Evolutionary conservation across 2,113 vertebrate species (phyloP).

Genomic region (Lethenteron camtschaticum): DNA sequence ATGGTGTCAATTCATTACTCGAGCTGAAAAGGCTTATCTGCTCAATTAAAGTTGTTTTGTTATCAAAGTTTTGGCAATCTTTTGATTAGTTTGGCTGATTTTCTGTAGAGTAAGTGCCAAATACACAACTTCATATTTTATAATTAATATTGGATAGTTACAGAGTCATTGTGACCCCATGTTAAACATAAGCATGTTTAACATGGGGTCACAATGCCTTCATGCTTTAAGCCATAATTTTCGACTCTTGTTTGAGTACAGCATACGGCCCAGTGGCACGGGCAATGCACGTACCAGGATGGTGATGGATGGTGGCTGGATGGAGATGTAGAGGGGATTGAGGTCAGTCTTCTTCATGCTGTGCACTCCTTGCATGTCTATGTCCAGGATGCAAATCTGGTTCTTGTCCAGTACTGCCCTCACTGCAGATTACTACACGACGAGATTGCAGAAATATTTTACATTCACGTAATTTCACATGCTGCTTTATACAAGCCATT

Average conservation of each 20-base stretch:
- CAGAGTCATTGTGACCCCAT: background rate
- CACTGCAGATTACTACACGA: conserved; percentile 46
- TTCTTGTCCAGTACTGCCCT: conserved; percentile 61
- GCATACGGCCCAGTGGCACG: background rate
- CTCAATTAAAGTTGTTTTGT: no score
- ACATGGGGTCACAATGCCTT: background rate
- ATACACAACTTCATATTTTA: no score
- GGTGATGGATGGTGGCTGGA: conserved; percentile 57
- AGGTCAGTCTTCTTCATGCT: conserved; percentile 70
- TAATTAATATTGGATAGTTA: no score
- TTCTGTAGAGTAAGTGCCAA: no score
- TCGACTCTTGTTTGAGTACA: background rate
- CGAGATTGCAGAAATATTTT: background rate
- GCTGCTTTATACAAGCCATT: no score
- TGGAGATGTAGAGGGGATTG: conserved; percentile 57
- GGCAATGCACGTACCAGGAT: conserved; percentile 35
- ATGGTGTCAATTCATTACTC: no score
- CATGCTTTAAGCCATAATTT: no score
- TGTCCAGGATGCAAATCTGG: conserved; percentile 75
- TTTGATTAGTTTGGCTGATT: no score
- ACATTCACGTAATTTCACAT: no score
- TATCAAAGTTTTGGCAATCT: no score
- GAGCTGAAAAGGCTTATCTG: no score
- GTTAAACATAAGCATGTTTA: background rate
- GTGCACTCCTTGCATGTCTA: conserved; percentile 82